These are phyloP conservation scores for Drosophila asahinai DNA, from an alignment of 1,140 invertebrate species.

Conservation along the genomic window DNA sequence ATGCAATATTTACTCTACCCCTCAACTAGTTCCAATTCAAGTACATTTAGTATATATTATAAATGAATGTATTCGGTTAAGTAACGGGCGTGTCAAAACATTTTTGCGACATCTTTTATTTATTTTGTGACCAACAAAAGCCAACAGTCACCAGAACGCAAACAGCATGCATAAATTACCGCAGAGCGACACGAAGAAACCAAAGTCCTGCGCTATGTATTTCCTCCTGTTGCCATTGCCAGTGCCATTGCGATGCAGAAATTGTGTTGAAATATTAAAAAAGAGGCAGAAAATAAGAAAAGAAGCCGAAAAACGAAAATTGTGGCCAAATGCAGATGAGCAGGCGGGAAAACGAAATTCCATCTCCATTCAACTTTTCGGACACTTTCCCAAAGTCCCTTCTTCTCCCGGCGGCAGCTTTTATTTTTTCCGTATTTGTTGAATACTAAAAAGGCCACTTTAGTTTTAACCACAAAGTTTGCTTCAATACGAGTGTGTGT, in stretches of 20 bases:
- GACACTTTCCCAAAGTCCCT: conserved; percentile 52
- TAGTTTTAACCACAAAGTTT: conserved; percentile 82
- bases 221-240: conserved; percentile 11
- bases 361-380: conserved; percentile 69
- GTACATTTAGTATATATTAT: conserved; percentile 9
- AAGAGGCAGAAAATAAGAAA: conserved; percentile 46
- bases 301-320: conserved; percentile 47
- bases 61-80: conserved; percentile 19
- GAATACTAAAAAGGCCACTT: conserved; percentile 80
- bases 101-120: conserved; percentile 77
- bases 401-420: conserved; percentile 14
- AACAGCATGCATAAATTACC: conserved; percentile 81
- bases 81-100: conserved; percentile 75
- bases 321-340: conserved; percentile 81
- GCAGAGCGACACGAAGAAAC: conserved; percentile 57
- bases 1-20: background rate
- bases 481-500: conserved; percentile 14
- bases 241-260: conserved; percentile 64
- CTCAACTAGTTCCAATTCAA: background rate
- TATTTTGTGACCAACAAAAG: conserved; percentile 73
- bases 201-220: conserved; percentile 46
- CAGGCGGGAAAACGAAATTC: conserved; percentile 56
- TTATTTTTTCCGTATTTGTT: conserved; percentile 41
- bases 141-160: conserved; percentile 72
- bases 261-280: conserved; percentile 81